Base-by-base conservation (phyloP, 1,140 invertebrate genomes). In the Meteorus sp. region DNA sequence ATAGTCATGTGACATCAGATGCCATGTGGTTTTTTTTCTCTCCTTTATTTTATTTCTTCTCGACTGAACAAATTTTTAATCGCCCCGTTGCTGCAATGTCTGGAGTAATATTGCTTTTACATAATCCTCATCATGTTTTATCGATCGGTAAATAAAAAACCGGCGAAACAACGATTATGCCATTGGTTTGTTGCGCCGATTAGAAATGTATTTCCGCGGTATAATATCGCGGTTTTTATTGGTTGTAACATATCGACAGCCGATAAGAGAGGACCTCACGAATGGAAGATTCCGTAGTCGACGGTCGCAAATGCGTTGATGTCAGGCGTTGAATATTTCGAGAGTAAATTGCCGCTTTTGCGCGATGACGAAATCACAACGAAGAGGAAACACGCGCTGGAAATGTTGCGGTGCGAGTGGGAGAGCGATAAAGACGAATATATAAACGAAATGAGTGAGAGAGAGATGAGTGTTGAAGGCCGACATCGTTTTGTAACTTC, bases 401-500 rank as follows among this genome's bases (percentile, higher is more conserved):
- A 23, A 3, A 31, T 7, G 7, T 6, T 9, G 11, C 15, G 15
- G 31, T 20, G 45, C 11, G 31, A n/a, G 31, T 8, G 31, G 31
- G 31, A 33, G 41, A 44, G n/a, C 20, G n/a, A 48, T 9, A 19
- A 29, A 8, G 45, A 48, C 1, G 29, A 45, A 19, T 9, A 25
- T n/a, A n/a, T 19, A 6, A 4, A 39, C 19, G 19, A 11, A 25
- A 22, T 45, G 25, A 9, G 8, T 25, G 19, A 19, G 33, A 63
- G 53, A 61, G 62, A n/a, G 65, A 57, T 59, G 62, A 60, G 52
- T 58, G 56, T 56, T 56, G 65, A 68, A 69, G 66, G 66, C 58
- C 67, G 59, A 19, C 53, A n/a, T n/a, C n/a, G 57, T 69, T 69
- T 67, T 67, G 67, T 66, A 69, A 67, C 60, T 45, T 39, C 50